Base-by-base conservation (phyloP, 2,888 invertebrate species). In the Diplolepis rosae region DNA sequence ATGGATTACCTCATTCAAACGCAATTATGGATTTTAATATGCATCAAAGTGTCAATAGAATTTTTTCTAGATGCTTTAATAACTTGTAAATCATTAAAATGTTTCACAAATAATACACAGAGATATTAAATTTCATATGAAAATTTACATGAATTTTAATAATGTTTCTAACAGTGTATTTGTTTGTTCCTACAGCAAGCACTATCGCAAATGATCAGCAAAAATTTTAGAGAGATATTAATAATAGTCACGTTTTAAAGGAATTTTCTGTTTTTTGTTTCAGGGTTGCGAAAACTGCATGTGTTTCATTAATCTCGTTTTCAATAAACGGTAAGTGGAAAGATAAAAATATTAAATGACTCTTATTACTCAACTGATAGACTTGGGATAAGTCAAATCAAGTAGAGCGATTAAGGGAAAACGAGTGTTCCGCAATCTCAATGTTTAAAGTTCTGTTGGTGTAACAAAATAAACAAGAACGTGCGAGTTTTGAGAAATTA, bases 261-360 rank as follows among this genome's bases (percentile, higher is more conserved):
- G 35, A 61, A 13, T 39, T 56, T 32, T n/a, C 2, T 24, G 13
- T n/a, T 24, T 56, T 54, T 48, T 52, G 72, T 73, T 71, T 77
- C 71, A 69, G 65, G 66, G 68, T 73, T 66, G 68, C 48, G 66
- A 76, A 76, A 74, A 74, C 74, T 72, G 71, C 68, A 71, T 68
- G 68, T 69, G 72, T 81, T 80, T 77, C 79, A 80, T 80, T 80
- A 81, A 80, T 81, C 81, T 79, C 80, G 78, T 81, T 81, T 78
- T 81, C 81, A 81, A 81, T 81, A 80, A 81, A 77, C 79, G 79
- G 78, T 77, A 78, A 80, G 79, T 78, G 79, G 77, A 72, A 77
- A 74, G 81, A 81, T 81, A 81, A 78, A 75, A 77, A 79, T 81
- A 80, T 81, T 81, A 81, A 81, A 81, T 79, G 81, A 79, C 81